Conservation (phyloP, 2,113 vertebrate genomes). For the Thymallus thymallus region DNA sequence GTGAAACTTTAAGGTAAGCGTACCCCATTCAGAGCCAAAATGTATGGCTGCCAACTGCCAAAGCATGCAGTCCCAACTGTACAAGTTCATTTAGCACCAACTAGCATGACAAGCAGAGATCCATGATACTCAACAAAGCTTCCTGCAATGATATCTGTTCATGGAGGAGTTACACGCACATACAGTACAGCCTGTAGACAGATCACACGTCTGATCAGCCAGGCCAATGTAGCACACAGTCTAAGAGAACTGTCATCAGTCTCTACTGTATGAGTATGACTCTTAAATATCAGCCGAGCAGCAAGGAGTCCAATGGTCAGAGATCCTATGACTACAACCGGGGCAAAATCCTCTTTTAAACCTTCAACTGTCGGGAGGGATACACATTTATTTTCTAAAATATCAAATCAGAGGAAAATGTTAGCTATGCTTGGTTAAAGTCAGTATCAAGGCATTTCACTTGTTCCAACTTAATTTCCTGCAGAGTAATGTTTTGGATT, state of each 20-base stretch:
- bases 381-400: no score
- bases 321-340: conserved; percentile 62
- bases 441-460: no score
- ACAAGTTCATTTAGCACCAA: neutral
- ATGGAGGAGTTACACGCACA: neutral
- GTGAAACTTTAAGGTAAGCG: neutral
- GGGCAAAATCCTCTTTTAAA: conserved; percentile 15
- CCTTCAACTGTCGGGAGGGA: neutral
- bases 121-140: neutral
- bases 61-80: no score
- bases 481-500: no score
- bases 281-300: neutral
- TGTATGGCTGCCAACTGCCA: neutral
- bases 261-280: neutral
- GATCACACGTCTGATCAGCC: neutral
- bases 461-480: no score
- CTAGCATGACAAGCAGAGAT: neutral
- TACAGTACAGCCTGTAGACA: neutral
- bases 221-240: neutral
- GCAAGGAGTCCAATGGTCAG: conserved; percentile 59
- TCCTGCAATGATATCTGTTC: neutral
- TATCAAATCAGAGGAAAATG: no score
- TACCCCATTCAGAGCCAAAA: neutral
- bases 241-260: neutral
- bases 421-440: no score